Percentiles rank a stretch among this genome's conserved stretches.
phyloP scores from a whole-genome alignment of 2,113 vertebrate genomes.

The Gobiocypris rarus region DNA sequence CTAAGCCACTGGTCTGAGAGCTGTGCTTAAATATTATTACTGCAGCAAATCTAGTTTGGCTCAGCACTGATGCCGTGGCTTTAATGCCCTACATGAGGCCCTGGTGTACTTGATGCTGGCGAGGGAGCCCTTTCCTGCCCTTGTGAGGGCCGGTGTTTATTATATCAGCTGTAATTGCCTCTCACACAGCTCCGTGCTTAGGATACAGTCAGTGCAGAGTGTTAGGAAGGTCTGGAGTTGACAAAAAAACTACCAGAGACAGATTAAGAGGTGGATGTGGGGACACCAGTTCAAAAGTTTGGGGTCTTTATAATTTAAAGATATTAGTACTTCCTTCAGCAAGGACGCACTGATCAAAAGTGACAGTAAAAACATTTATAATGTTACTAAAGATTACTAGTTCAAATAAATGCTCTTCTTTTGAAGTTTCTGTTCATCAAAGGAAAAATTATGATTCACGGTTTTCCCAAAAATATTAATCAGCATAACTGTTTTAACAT shows the following conservation, averaged over 20 bases:
- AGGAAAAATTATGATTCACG: too few species aligned
- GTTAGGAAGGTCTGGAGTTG: constrained; percentile 5
- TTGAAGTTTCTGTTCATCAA: too few species aligned
- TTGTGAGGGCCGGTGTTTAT: constrained; percentile 44
- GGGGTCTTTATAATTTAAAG: background rate
- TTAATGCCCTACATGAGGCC: constrained; percentile 53
- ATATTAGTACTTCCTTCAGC: background rate
- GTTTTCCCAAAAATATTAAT: too few species aligned
- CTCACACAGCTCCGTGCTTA: constrained; percentile 9
- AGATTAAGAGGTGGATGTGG: background rate
- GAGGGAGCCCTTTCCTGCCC: constrained; percentile 45
- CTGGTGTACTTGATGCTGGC: constrained; percentile 26
- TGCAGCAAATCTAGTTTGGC: constrained; percentile 51
- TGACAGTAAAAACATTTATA: too few species aligned
- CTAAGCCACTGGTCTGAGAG: constrained; percentile 42
- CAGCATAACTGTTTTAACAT: too few species aligned
- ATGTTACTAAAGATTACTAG: too few species aligned
- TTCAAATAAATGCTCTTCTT: too few species aligned
- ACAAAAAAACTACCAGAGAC: background rate
- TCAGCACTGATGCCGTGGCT: constrained; percentile 43
- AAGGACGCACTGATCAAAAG: background rate
- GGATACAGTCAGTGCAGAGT: constrained; percentile 6
- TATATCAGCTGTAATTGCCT: constrained; percentile 47
- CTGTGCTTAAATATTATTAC: constrained; percentile 60
- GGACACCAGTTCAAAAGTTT: background rate